These are phyloP conservation scores for Cataglyphis cursor DNA, from an alignment of 2,888 invertebrate species.

Conservation along the genomic window DNA sequence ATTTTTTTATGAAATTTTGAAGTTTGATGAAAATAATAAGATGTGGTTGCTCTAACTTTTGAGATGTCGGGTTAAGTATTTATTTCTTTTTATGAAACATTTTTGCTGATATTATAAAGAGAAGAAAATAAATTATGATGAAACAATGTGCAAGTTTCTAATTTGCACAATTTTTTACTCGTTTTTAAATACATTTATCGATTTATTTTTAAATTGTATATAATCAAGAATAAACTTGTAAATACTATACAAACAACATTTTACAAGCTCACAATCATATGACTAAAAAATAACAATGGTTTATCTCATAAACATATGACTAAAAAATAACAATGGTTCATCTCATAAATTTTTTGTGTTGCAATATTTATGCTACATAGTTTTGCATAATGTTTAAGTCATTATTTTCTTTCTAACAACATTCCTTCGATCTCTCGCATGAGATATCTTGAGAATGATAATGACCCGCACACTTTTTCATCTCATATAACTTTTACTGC, in stretches of 20 bases:
- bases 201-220: not conserved
- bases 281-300: slow-evolving; percentile 2
- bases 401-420: not conserved
- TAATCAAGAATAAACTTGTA: not conserved
- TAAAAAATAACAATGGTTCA: slow-evolving; percentile 12
- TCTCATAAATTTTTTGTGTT: not conserved
- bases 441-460: slow-evolving; percentile 5
- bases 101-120: no score
- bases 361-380: not conserved
- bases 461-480: not conserved
- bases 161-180: no score
- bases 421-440: not conserved
- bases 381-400: not conserved
- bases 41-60: no score
- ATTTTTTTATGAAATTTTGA: no score
- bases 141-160: no score
- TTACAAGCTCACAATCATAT: not conserved
- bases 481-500: slow-evolving; percentile 28
- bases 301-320: slow-evolving; percentile 5
- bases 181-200: not conserved
- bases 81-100: no score
- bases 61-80: no score
- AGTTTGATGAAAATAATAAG: no score
- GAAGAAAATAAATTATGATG: no score
- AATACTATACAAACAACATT: not conserved